These are phyloP conservation scores for Stenurella melanura DNA, from an alignment of 2,888 invertebrate genomes.

Conservation along the genomic window DNA sequence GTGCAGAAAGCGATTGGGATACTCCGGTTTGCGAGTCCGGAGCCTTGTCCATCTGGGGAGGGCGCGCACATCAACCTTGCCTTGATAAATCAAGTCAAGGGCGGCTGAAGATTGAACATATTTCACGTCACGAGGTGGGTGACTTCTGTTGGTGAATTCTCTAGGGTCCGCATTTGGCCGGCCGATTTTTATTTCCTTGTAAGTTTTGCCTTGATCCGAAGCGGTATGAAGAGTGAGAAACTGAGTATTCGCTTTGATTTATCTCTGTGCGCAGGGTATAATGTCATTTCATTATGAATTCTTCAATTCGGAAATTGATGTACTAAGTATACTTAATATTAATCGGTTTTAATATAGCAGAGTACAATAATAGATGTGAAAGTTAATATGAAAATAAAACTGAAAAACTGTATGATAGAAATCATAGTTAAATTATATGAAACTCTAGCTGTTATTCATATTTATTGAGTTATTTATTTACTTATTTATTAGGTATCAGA, in stretches of 20 bases:
- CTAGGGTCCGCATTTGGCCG: background rate
- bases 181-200: constrained; percentile 23
- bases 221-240: background rate
- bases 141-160: constrained; percentile 26
- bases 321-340: too few relatives aligned
- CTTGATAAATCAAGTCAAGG: constrained; percentile 67
- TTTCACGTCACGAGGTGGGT: constrained; percentile 23
- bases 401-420: too few relatives aligned
- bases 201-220: constrained; percentile 16
- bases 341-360: too few relatives aligned
- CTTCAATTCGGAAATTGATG: too few relatives aligned
- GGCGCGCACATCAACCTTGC: constrained; percentile 62
- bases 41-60: constrained; percentile 55
- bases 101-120: constrained; percentile 43
- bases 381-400: too few relatives aligned
- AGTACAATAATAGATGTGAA: too few relatives aligned
- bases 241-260: background rate
- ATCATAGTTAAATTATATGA: too few relatives aligned
- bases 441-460: too few relatives aligned
- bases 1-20: constrained; percentile 25
- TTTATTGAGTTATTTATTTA: too few relatives aligned
- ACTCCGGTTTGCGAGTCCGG: constrained; percentile 27
- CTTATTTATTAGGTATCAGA: too few relatives aligned
- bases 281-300: background rate
- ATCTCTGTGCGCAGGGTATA: background rate